Percentiles rank a stretch among this genome's conserved stretches.
Conservation (phyloP, 2,888 invertebrate species). For the Ommatoiulus sabulosus region DNA sequence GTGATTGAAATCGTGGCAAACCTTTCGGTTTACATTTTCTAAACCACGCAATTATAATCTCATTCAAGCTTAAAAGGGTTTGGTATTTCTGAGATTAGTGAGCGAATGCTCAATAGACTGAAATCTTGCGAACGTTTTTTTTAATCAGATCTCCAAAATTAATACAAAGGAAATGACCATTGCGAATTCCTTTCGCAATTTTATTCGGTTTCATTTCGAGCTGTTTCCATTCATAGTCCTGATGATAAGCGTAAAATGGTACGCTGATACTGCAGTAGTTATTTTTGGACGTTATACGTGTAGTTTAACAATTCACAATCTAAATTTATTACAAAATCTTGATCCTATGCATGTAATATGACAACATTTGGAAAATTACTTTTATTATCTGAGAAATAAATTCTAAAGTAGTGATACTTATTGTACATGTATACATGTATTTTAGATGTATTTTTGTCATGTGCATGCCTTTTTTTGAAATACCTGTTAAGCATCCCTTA, state of each 20-base stretch:
- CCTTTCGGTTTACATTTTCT: slow-evolving; percentile 41
- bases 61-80: slow-evolving; percentile 37
- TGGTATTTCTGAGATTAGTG: slow-evolving; percentile 16
- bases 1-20: slow-evolving; percentile 46
- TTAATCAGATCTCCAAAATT: neutral
- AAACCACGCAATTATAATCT: slow-evolving; percentile 44
- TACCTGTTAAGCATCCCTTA: too few species aligned
- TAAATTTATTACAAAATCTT: too few species aligned
- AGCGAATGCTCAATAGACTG: neutral
- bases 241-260: neutral
- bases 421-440: too few species aligned
- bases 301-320: too few species aligned
- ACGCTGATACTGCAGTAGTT: too few species aligned
- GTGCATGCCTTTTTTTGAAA: too few species aligned
- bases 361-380: too few species aligned
- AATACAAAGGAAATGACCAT: neutral
- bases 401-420: too few species aligned
- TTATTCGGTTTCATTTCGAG: neutral
- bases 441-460: too few species aligned
- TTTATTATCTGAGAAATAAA: too few species aligned
- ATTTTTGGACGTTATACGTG: too few species aligned
- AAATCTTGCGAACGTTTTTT: neutral
- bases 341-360: too few species aligned
- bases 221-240: neutral
- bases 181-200: neutral